These are phyloP conservation scores for Oncorhynchus masou DNA, from an alignment of 2,113 vertebrate genomes.

Conservation along the genomic window DNA sequence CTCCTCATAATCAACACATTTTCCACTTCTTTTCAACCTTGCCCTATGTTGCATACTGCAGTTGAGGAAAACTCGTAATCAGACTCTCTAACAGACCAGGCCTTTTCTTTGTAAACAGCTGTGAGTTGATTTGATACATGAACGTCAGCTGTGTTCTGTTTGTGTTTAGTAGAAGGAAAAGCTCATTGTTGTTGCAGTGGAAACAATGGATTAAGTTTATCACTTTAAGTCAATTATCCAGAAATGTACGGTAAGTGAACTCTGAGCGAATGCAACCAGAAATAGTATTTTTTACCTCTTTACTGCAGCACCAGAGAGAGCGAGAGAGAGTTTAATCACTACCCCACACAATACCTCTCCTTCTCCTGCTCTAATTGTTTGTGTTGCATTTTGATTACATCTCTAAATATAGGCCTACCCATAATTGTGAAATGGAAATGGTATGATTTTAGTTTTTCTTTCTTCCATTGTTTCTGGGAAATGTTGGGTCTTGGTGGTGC, in stretches of 20 bases:
- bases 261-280: slow-evolving; percentile 38
- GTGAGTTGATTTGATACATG: slow-evolving; percentile 44
- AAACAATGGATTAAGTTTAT: slow-evolving; percentile 56
- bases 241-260: slow-evolving; percentile 44
- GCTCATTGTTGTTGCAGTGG: slow-evolving; percentile 57
- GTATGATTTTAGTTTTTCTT: background rate
- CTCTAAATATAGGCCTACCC: background rate
- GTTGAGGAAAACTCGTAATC: background rate
- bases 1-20: slow-evolving; percentile 2
- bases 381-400: background rate
- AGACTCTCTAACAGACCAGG: slow-evolving; percentile 6
- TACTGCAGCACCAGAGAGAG: slow-evolving; percentile 1
- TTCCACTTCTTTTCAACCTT: background rate
- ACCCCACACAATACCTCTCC: slow-evolving; percentile 1
- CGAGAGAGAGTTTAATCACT: slow-evolving; percentile 15
- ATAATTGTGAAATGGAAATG: background rate
- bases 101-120: slow-evolving; percentile 16
- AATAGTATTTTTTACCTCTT: slow-evolving; percentile 36
- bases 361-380: background rate
- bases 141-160: slow-evolving; percentile 24
- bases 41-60: background rate
- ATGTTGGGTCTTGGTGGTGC: background rate
- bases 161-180: slow-evolving; percentile 59
- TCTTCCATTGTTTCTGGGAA: background rate
- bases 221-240: slow-evolving; percentile 47